Base-by-base conservation (phyloP, 2,113 vertebrate genomes). In the Tyrannus savana region DNA sequence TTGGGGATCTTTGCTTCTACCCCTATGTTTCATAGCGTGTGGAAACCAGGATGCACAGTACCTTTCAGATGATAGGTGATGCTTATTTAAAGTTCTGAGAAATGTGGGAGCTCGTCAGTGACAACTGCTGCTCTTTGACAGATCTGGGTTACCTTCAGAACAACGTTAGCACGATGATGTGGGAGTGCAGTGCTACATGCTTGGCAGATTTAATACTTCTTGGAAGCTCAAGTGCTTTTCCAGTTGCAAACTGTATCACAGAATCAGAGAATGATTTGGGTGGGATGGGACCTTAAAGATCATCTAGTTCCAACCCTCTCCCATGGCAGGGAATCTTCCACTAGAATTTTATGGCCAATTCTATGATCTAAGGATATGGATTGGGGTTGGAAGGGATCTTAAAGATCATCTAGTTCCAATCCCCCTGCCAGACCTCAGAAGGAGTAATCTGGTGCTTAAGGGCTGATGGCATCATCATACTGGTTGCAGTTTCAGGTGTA, bases 11-110 rank as follows among this genome's bases (percentile, higher is more conserved):
- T 83, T 53, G 41, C 49, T 71, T 68, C 78, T 47, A 8, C 30
- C 21, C 27, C 19, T 22, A 0, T 3, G 9, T 63, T 44, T 56
- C 27, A 9, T 0, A 18, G 17, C 8, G 5, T 25, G 28, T 12
- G 52, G 39, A 59, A 85, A 55, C 19, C 9, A 75, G 30, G 42
- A 28, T n/a, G 56, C 56, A 72, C 13, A 77, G n/a, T 10, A 41
- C 21, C 41, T 85, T 27, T 9, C 7, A 44, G 16, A 37, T 12
- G 41, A 11, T 6, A 63, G 47, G 44, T 46, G 72, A 49, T 9
- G n/a, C 37, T 64, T 68, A 35, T 25, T 80, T 35, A 80, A 83
- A 84, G 63, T 55, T n/a, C 67, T 56, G 28, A 83, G 27, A 62
- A 77, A 58, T 1, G 7, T 37, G n/a, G 42, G 47, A 64, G 58